Conservation (phyloP, 2,113 vertebrate species). For the Lycaon pictus region DNA sequence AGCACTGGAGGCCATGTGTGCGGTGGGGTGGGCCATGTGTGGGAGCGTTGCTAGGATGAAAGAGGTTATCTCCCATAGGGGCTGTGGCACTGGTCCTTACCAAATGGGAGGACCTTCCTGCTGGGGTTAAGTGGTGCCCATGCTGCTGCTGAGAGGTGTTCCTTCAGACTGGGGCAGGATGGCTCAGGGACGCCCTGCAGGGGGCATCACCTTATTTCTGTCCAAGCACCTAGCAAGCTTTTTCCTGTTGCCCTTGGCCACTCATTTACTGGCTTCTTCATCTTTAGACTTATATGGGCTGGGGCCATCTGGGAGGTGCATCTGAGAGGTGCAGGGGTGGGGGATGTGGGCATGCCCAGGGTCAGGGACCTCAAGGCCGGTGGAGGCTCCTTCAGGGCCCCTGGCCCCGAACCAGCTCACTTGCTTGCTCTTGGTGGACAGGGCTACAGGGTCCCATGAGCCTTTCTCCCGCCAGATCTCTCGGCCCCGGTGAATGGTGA, state of each 20-base stretch:
- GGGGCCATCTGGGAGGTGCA: not conserved
- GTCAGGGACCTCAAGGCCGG: not conserved
- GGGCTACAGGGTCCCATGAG: too few species aligned
- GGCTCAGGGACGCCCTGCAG: not conserved
- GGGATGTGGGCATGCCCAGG: too few species aligned
- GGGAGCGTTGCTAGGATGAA: too few species aligned
- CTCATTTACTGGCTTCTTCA: too few species aligned
- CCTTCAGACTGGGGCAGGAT: too few species aligned
- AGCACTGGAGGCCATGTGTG: not conserved
- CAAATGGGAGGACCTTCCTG: fast-evolving
- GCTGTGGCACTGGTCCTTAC: not conserved
- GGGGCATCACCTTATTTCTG: too few species aligned
- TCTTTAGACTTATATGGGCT: not conserved
- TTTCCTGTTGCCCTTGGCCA: fast-evolving
- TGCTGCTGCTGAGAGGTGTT: not conserved
- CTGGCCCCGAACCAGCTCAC: not conserved
- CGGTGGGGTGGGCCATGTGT: too few species aligned
- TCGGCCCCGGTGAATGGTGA: conserved; percentile 93
- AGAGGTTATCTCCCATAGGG: fast-evolving
- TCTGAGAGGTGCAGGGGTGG: not conserved
- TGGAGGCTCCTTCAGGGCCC: not conserved
- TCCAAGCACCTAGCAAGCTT: too few species aligned
- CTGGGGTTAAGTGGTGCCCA: not conserved
- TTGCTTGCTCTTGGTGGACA: fast-evolving
- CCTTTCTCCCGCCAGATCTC: conserved; percentile 83